Base-by-base conservation (phyloP, 2,888 invertebrate species). In the Caenorhabditis uteleia region DNA sequence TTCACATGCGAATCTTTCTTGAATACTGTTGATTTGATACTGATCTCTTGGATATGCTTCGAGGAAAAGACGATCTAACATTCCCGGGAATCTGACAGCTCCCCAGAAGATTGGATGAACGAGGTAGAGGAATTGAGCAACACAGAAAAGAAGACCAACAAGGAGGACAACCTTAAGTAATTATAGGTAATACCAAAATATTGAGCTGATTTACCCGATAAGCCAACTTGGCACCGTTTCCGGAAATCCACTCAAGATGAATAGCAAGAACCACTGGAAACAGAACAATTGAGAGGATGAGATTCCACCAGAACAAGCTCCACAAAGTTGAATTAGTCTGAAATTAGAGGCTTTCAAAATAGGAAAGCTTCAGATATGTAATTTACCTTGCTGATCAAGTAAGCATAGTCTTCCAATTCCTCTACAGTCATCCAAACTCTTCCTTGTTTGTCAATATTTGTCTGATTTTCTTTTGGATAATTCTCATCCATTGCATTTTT, bases 101-200 rank as follows among this genome's bases (percentile, higher is more conserved):
- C 71, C 76, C 50, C 67, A 68, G 44, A 80, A 67, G n/a, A 80
- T 56, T 34, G 79, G 78, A 46, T 72, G 69, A 14, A 80, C 65
- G 26, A 80, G 74, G 47, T 74, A 75, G 34, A 78, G 64, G 50
- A 80, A 68, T 68, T 80, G 79, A 20, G 66, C 69, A 29, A 80
- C 51, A 23, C 65, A 67, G 50, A 79, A 77, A 8, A 80, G 31
- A 8, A 78, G 68, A 26, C 75, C 69, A 23, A 74, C 56, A 14
- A 72, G 43, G 21, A 79, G 59, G 12, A 77, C 59, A 3, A 61
- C 54, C 77, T 77, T 25, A 64, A 68, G 12, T 16, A 21, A 21
- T 21, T 4, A 25, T 16, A 7, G 6, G 38, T 38, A 38, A 10
- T 43, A 14, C 18, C 7, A 26, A 25, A 14, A 3, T 34, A 18